These are phyloP conservation scores for Scolopax mira DNA, from an alignment of 2,113 vertebrate species.

Conservation along the genomic window DNA sequence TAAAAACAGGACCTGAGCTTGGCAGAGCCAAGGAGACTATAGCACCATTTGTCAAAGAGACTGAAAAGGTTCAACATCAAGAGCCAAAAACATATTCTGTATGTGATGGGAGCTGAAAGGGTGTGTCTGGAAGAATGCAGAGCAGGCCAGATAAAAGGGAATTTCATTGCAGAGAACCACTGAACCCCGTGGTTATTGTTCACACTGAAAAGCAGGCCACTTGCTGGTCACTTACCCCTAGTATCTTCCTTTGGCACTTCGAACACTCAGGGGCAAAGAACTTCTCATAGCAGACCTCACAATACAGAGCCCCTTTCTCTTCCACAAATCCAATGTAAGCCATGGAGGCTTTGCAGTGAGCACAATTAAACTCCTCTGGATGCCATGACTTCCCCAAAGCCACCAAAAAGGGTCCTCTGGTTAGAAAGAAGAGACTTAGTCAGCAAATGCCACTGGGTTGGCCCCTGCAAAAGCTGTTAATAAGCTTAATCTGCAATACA, in stretches of 20 bases:
- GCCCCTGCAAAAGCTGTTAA: background rate
- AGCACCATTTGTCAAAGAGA: background rate
- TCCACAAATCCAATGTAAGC: constrained; percentile 91
- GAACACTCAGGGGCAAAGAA: constrained; percentile 91
- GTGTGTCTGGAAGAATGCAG: background rate
- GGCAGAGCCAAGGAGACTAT: background rate
- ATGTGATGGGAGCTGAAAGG: background rate
- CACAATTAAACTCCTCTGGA: constrained; percentile 93
- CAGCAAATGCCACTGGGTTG: background rate
- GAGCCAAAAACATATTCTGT: background rate
- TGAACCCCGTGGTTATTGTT: background rate
- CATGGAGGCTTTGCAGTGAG: constrained; percentile 90
- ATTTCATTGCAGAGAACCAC: background rate
- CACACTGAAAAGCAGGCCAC: background rate
- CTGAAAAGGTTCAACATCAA: background rate
- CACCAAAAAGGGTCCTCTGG: constrained; percentile 94
- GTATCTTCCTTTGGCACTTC: constrained; percentile 90
- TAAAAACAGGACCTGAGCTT: background rate
- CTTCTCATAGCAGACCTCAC: constrained; percentile 91
- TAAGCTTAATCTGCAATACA: background rate
- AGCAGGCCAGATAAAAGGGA: background rate
- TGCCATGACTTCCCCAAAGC: constrained; percentile 98
- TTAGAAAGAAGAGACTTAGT: constrained; percentile 23
- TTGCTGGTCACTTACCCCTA: constrained; percentile 83
- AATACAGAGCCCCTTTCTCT: constrained; percentile 89